Percentiles rank a stretch among this genome's conserved stretches.
Conservation (phyloP, 1,140 invertebrate genomes). For the Drosophila triauraria region DNA sequence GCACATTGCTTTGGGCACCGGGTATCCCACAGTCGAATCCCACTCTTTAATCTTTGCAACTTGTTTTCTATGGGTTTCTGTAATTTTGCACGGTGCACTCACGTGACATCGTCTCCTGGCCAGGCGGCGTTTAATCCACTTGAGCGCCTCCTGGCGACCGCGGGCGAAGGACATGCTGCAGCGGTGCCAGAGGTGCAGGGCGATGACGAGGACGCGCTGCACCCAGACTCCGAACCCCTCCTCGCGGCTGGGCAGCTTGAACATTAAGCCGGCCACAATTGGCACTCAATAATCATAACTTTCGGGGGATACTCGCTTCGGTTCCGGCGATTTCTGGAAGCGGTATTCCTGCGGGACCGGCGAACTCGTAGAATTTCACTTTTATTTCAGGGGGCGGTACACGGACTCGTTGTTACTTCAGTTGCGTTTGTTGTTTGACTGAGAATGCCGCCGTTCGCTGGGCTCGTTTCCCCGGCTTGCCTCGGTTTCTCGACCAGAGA, state of each 20-base stretch:
- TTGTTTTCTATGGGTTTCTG: no score
- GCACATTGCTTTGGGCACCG: no score
- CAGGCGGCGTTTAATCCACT: slow-evolving; percentile 74
- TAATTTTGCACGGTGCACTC: slow-evolving; percentile 16
- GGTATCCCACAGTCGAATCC: no score
- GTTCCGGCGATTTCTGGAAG: neutral
- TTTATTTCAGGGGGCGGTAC: slow-evolving; percentile 39
- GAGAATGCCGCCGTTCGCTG: slow-evolving; percentile 71
- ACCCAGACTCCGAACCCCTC: slow-evolving; percentile 67
- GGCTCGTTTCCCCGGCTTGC: slow-evolving; percentile 35
- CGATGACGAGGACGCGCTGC: slow-evolving; percentile 61
- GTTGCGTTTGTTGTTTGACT: slow-evolving; percentile 82
- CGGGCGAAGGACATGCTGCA: slow-evolving; percentile 72
- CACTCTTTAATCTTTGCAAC: no score
- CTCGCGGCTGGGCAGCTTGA: slow-evolving; percentile 57
- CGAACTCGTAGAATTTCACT: slow-evolving; percentile 43
- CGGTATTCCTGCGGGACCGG: neutral
- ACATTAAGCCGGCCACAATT: slow-evolving; percentile 53
- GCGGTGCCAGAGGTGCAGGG: slow-evolving; percentile 58
- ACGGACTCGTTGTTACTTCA: slow-evolving; percentile 73
- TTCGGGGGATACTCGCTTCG: slow-evolving; percentile 2
- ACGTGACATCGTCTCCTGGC: slow-evolving; percentile 57
- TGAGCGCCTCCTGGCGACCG: slow-evolving; percentile 65
- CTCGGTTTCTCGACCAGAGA: slow-evolving; percentile 14
- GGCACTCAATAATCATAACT: slow-evolving; percentile 58